phyloP scores from a whole-genome alignment of 2,888 invertebrate species.

The Eremobia ochroleuca region DNA sequence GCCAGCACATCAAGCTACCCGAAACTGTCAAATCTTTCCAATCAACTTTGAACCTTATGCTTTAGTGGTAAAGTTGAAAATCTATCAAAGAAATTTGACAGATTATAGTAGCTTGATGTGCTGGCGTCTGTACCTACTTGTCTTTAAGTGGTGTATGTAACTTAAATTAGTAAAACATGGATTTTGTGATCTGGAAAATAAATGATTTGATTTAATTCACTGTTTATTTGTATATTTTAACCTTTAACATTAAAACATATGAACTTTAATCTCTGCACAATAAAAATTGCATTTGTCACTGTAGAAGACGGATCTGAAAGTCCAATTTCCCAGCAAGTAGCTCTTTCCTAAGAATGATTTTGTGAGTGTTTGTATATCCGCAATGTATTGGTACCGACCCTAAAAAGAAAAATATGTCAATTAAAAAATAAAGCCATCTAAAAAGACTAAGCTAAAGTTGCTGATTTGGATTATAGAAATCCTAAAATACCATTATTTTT shows the following conservation, averaged over 20 bases:
- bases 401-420: constrained; percentile 3
- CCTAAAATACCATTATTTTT: background rate
- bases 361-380: constrained; percentile 15
- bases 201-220: background rate
- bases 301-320: constrained; percentile 25
- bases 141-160: no score
- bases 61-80: no score
- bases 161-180: no score
- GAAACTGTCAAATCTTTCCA: no score
- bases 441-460: background rate
- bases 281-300: constrained; percentile 35
- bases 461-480: background rate
- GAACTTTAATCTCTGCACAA: constrained; percentile 13
- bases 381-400: constrained; percentile 22
- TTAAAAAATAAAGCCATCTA: no score
- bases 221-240: background rate
- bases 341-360: constrained; percentile 21
- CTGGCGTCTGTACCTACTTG: no score
- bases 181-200: no score
- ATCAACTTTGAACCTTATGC: no score
- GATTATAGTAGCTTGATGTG: no score
- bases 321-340: constrained; percentile 30
- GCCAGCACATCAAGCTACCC: no score
- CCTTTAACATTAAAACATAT: background rate
- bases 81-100: no score